These are phyloP conservation scores for Stenoptilia bipunctidactyla DNA, from an alignment of 2,888 invertebrate genomes.

Conservation along the genomic window DNA sequence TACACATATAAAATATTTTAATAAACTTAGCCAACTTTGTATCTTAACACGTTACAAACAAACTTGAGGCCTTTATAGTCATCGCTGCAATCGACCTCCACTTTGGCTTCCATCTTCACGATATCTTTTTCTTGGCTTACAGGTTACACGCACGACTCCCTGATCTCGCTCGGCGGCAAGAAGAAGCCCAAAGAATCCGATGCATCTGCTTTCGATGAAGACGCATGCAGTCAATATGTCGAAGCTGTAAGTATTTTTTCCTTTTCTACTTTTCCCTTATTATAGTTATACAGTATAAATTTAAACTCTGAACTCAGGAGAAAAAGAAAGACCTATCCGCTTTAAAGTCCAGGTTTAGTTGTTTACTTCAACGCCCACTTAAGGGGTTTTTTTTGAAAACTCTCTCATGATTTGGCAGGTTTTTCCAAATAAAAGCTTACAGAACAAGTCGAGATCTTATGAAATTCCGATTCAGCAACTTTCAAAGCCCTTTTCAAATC, in stretches of 20 bases:
- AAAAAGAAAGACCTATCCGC: too few relatives aligned
- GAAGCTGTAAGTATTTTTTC: slow-evolving; percentile 63
- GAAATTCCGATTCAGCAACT: too few relatives aligned
- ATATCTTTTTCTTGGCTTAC: too few relatives aligned
- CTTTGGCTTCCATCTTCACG: not conserved
- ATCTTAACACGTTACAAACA: slow-evolving; percentile 18
- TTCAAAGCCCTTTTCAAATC: too few relatives aligned
- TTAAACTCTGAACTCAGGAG: not conserved
- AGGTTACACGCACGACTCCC: slow-evolving; percentile 73
- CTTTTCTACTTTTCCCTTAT: not conserved
- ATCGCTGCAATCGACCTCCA: not conserved
- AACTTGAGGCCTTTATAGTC: too few relatives aligned
- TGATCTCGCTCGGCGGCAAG: slow-evolving; percentile 76
- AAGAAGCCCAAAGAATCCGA: slow-evolving; percentile 72
- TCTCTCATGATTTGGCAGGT: not conserved
- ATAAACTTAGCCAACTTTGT: slow-evolving; percentile 70
- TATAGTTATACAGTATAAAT: not conserved
- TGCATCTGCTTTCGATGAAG: slow-evolving; percentile 64
- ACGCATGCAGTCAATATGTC: slow-evolving; percentile 78
- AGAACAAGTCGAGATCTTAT: too few relatives aligned
- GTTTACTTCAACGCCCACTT: not conserved
- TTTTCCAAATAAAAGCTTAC: too few relatives aligned
- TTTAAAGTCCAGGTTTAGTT: too few relatives aligned
- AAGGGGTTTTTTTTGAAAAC: not conserved
- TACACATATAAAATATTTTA: slow-evolving; percentile 36